A percentile compares a stretch with the other conserved stretches of the same genome.
Conservation (phyloP, 2,113 vertebrate genomes). For the Glaucomys volans region DNA sequence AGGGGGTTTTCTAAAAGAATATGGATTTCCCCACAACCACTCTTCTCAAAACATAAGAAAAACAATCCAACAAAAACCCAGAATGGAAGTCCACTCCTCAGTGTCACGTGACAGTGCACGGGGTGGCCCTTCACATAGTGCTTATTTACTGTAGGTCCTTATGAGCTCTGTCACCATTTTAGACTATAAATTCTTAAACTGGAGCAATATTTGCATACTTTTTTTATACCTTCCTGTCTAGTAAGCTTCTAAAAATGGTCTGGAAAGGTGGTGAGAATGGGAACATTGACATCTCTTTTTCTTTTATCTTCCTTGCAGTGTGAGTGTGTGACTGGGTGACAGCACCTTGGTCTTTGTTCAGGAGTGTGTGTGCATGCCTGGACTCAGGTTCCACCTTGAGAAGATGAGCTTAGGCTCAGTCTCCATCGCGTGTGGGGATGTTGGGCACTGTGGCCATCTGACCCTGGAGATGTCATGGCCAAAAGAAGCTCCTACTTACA, state of each 20-base stretch:
- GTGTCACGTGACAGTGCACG: not conserved
- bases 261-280: constrained; percentile 17
- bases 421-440: not conserved
- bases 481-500: not conserved
- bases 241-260: not conserved
- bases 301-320: not conserved
- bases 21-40: not conserved
- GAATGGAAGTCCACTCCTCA: not conserved
- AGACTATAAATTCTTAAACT: not conserved
- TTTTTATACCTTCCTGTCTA: not conserved
- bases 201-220: constrained; percentile 37
- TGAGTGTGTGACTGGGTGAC: not conserved
- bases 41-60: not conserved
- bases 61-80: not conserved
- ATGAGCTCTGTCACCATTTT: not conserved
- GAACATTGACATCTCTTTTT: not conserved
- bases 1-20: not conserved
- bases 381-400: not conserved
- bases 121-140: not conserved
- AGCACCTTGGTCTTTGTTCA: not conserved
- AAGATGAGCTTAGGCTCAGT: not conserved
- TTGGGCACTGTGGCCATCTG: not conserved
- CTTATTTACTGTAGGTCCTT: not conserved
- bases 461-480: not conserved
- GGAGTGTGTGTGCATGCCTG: not conserved